Percentiles rank a stretch among this genome's conserved stretches.
Evolutionary conservation across 2,888 invertebrate genomes (phyloP).

Genomic region (Elegia similella): DNA sequence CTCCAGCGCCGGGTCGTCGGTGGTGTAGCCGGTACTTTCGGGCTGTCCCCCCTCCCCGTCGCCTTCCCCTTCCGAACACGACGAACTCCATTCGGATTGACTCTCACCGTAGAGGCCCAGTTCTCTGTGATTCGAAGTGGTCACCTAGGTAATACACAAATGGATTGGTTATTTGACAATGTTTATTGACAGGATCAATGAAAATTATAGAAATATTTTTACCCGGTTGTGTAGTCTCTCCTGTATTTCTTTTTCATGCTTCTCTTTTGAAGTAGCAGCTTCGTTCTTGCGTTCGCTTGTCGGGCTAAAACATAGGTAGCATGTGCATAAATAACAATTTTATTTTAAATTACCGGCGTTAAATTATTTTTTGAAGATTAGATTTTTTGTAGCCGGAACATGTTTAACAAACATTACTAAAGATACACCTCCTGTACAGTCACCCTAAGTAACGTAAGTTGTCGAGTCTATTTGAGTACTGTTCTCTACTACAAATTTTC

Average conservation of each 20-base stretch:
- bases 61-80: constrained; percentile 80
- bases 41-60: constrained; percentile 77
- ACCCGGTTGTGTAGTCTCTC: constrained; percentile 70
- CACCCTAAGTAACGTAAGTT: no score
- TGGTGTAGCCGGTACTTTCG: constrained; percentile 91
- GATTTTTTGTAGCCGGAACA: no score
- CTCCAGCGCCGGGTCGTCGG: constrained; percentile 92
- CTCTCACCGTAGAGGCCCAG: constrained; percentile 82
- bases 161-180: neutral
- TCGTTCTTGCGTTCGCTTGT: constrained; percentile 54
- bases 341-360: neutral
- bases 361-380: no score
- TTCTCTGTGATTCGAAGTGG: constrained; percentile 67
- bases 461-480: no score
- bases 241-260: constrained; percentile 59
- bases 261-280: constrained; percentile 49
- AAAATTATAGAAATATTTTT: constrained; percentile 23
- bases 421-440: no score
- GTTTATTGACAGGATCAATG: neutral
- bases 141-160: constrained; percentile 47
- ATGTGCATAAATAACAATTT: neutral
- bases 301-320: constrained; percentile 42
- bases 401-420: no score
- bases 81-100: constrained; percentile 91
- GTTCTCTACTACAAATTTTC: neutral